These are phyloP conservation scores for Cancer borealis DNA, from an alignment of 2,888 invertebrate species.

Conservation along the genomic window DNA sequence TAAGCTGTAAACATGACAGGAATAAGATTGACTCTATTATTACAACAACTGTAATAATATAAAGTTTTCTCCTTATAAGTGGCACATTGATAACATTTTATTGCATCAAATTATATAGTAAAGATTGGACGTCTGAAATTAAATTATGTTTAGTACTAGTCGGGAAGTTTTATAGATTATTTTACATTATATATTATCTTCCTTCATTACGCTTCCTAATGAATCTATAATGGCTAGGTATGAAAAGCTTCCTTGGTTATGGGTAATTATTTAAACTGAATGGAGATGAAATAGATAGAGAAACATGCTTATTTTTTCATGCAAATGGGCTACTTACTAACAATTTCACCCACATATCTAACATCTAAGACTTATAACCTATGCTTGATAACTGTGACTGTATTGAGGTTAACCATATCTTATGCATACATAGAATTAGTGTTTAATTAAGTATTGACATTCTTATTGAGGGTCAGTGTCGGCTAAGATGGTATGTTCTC, in stretches of 20 bases:
- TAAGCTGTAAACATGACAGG: background rate
- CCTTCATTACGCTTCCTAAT: background rate
- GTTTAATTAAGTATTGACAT: background rate
- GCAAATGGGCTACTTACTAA: background rate
- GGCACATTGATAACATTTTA: background rate
- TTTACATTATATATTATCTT: too few relatives aligned
- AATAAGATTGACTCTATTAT: background rate
- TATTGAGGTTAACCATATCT: background rate
- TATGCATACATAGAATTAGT: background rate
- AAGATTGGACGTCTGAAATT: background rate
- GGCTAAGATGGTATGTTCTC: constrained; percentile 59
- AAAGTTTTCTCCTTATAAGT: background rate
- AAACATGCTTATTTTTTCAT: background rate
- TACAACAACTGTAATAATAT: background rate
- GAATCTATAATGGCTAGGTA: background rate
- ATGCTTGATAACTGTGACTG: constrained; percentile 36
- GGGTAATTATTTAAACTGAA: background rate
- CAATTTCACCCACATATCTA: background rate
- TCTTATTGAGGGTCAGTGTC: background rate
- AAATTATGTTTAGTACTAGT: too few relatives aligned
- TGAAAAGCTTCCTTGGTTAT: constrained; percentile 13
- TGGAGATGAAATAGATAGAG: background rate
- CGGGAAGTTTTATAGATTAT: too few relatives aligned
- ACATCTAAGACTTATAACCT: background rate
- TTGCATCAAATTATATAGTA: background rate